Base-by-base conservation (phyloP, 1,140 invertebrate species). In the Agrilus planipennis region DNA sequence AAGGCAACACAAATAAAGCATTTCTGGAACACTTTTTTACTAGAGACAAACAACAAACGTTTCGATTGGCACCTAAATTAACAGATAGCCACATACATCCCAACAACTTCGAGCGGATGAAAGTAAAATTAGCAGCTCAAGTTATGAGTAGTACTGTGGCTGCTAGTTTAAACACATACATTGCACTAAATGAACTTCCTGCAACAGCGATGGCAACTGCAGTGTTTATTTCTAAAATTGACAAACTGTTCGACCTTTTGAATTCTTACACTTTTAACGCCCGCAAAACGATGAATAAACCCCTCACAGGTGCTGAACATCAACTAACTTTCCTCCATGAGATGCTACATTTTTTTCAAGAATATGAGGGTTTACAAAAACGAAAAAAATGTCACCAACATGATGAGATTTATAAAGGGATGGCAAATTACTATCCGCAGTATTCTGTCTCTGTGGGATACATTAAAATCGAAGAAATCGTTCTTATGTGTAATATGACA, bases 101-200 rank as follows among this genome's bases (percentile, higher is more conserved):
- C 11, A 56, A 53, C 35, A 48, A 41, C 35, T 56, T 59, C 38
- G 27, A 57, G 50, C 49, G 50, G 47, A 58, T 54, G 54, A 43
- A 38, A 34, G 53, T 55, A n/a, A 50, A 51, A 42, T 44, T 51
- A 9, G 55, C 53, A 7, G 41, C 47, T 7, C 55, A 60, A 47
- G 40, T 55, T 28, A 47, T 58, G 6, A 60, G 55, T 41, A 12
- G 35, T 15, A 44, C 41, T n/a, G 54, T 56, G 14, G 47, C 50
- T 16, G 46, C 40, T 32, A 50, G 44, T 18, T 40, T 57, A 14
- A 41, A 41, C 39, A 49, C 51, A 15, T 51, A 46, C 19, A 34
- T 29, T 29, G 3, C 28, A 12, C 11, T 29, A 4, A 29, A 29
- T 29, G 28, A 11, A 6, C 15, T 29, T 12, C 28, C 28, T 4